Evolutionary conservation across 2,113 vertebrate species (phyloP).

Genomic region (Malurus melanocephalus): DNA sequence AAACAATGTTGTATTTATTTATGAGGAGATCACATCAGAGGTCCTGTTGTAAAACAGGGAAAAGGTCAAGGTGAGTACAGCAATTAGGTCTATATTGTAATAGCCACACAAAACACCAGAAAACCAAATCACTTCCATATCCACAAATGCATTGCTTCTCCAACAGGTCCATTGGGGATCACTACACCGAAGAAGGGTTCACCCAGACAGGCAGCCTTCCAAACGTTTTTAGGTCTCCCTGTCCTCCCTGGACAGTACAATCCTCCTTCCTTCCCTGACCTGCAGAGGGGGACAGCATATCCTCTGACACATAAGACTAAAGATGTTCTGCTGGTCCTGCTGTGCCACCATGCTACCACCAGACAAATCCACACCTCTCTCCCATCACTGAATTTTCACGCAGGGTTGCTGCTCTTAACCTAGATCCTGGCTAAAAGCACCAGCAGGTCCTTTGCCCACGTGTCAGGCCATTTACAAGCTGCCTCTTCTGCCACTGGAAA

Average conservation of each 20-base stretch:
- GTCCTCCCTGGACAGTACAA: background rate
- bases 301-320: background rate
- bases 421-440: background rate
- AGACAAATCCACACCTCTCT: accelerated
- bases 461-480: background rate
- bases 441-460: background rate
- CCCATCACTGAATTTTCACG: accelerated
- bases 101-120: background rate
- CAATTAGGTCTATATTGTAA: background rate
- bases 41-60: background rate
- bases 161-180: background rate
- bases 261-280: background rate
- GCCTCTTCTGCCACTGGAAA: background rate
- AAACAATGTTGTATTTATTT: background rate
- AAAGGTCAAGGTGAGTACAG: background rate
- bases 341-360: background rate
- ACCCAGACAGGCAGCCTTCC: background rate
- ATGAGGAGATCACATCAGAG: background rate
- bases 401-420: background rate
- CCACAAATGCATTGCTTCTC: background rate
- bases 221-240: background rate
- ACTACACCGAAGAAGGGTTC: background rate
- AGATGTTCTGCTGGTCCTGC: background rate
- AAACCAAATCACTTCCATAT: background rate
- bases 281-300: accelerated